Evolutionary conservation across 2,113 vertebrate species (phyloP), one percentile per base, ranked within the genome.

Genomic region (Anolis carolinensis): DNA sequence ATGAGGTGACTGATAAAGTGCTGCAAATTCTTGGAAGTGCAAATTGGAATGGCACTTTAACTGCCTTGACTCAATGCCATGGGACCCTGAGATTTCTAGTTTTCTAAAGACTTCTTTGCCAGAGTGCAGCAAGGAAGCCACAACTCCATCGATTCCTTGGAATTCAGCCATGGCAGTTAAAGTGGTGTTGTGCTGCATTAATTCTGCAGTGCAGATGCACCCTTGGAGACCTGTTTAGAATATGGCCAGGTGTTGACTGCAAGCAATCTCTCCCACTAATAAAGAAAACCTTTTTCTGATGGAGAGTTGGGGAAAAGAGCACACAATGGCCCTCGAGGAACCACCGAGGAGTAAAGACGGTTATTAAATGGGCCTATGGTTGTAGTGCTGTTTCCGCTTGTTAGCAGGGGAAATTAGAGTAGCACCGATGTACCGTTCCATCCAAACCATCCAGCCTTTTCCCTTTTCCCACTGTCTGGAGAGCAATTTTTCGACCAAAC

Each of bases 401-500:
- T n/a, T 11, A 80, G 27, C 0, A 44, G 27, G 55, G 27, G 34
- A 89, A 77, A 83, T 62, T 65, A 27, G 62, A 86, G 79, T 48
- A 68, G 5, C 1, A 32, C n/a, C 32, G 21, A 0, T 1, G 30
- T 0, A 23, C 0, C 0, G 70, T 89, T 89, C 2, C 18, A 72
- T 8, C 36, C 1, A n/a, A 1, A 32, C 34, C 76, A 63, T 44
- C 9, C 36, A 8, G 5, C 52, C 34, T n/a, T 10, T 13, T 0
- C 11, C 3, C 25, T 18, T 36, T 76, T 83, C 76, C 89, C 34
- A 59, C 44, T 1, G 11, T 0, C 50, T 78, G 9, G 3, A 86
- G 50, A 36, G 16, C 0, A n/a, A 32, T 59, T 90, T 91, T 5
- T 39, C 6, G 62, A 21, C 4, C 67, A 87, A 93, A 81, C 4